A percentile compares a stretch with the other conserved stretches of the same genome.
Evolutionary conservation across 2,797 vertebrate genomes (phyloP).

Genomic region (Acomys russatus): DNA sequence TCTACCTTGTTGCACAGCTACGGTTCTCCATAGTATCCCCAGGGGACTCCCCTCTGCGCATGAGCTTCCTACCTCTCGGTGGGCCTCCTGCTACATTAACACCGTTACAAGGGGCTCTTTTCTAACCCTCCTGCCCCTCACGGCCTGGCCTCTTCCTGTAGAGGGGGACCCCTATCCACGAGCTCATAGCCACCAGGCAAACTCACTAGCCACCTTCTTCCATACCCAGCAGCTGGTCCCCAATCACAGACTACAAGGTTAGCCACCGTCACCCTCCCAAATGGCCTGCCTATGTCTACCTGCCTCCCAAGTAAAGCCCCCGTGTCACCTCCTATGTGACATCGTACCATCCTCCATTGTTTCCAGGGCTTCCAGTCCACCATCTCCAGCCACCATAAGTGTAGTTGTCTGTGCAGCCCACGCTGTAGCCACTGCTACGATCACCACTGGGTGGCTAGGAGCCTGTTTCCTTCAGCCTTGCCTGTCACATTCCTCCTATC

Average conservation of each 20-base stretch:
- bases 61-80: neutral
- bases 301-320: neutral
- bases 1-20: neutral
- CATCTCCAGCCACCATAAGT: neutral
- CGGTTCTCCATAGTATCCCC: neutral
- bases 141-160: neutral
- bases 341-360: neutral
- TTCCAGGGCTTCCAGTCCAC: neutral
- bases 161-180: neutral
- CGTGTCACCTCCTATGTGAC: neutral
- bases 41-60: neutral
- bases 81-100: neutral
- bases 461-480: neutral
- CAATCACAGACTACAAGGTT: neutral
- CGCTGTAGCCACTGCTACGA: rapidly evolving
- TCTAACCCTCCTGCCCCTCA: neutral
- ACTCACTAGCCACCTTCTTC: neutral
- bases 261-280: neutral
- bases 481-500: neutral
- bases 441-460: neutral
- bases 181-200: too few relatives aligned
- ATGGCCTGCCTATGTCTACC: neutral
- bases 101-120: neutral
- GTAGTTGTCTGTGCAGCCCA: too few relatives aligned
- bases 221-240: neutral